Percentiles rank a stretch among this genome's conserved stretches.
These are phyloP conservation scores for Chrysogorgia sp. DNA, from an alignment of 92 coral and sea anemone genomes.

Conservation along the genomic window DNA sequence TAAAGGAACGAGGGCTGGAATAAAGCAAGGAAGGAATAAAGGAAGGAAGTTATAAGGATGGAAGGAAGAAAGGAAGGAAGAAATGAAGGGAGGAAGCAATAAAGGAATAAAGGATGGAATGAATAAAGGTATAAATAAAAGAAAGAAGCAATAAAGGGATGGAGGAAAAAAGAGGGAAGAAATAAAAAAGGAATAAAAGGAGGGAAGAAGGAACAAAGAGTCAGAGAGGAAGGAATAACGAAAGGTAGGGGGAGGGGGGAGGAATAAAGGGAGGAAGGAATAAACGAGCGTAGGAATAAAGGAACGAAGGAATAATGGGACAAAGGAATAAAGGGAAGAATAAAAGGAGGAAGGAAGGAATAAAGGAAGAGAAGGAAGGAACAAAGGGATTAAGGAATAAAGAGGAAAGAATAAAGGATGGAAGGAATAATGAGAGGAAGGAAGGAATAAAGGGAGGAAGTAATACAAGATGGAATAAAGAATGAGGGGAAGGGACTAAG, in stretches of 20 bases:
- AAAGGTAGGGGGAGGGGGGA: neutral
- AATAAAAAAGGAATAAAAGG: neutral
- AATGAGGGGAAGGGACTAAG: no score
- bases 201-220: neutral
- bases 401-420: neutral
- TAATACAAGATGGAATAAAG: no score
- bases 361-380: neutral
- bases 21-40: neutral
- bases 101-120: neutral
- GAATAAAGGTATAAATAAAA: no score
- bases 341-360: neutral
- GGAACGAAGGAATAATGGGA: neutral
- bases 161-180: neutral
- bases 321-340: neutral
- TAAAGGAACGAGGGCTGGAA: neutral
- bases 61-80: neutral
- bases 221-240: neutral
- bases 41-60: neutral
- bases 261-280: neutral
- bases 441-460: neutral
- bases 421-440: neutral
- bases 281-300: no score
- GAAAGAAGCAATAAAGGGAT: neutral
- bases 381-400: neutral
- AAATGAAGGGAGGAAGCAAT: neutral